Percentiles rank a stretch among this genome's conserved stretches.
Evolutionary conservation across 2,797 vertebrate genomes (phyloP).

Genomic region (Poeciliopsis paucimaculata): DNA sequence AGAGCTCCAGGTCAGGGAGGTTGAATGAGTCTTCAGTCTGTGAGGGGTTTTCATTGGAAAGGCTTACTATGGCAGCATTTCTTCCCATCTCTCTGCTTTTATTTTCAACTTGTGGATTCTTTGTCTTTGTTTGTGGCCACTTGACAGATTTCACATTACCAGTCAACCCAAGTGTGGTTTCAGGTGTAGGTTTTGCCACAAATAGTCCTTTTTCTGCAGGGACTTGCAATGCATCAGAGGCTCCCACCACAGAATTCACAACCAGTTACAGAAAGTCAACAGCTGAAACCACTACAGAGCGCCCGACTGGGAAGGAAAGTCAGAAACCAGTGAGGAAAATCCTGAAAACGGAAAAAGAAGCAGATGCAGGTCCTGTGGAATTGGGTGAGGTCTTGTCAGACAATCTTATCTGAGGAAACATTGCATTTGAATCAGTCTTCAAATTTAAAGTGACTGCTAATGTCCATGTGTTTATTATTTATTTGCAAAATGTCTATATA

Average conservation of each 20-base stretch:
- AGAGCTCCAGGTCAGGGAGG: slow-evolving; percentile 33
- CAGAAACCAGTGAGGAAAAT: slow-evolving; percentile 27
- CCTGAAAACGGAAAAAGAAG: slow-evolving; percentile 13
- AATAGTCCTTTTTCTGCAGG: slow-evolving; percentile 29
- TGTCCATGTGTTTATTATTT: not conserved
- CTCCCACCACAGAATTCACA: slow-evolving; percentile 22
- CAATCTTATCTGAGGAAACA: not conserved
- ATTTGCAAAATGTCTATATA: not conserved
- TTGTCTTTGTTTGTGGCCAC: not conserved
- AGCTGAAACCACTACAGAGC: slow-evolving; percentile 33
- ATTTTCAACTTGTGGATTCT: slow-evolving; percentile 15
- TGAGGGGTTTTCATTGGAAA: slow-evolving; percentile 12
- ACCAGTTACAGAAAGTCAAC: slow-evolving; percentile 29
- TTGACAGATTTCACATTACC: not conserved
- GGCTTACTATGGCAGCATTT: slow-evolving; percentile 47
- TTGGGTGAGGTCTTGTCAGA: slow-evolving; percentile 58
- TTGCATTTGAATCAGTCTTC: not conserved
- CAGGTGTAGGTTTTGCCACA: slow-evolving; percentile 2
- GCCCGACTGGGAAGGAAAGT: slow-evolving; percentile 33
- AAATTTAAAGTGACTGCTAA: not conserved
- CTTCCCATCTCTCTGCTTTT: slow-evolving; percentile 39
- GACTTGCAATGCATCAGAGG: slow-evolving; percentile 15
- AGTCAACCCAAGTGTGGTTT: not conserved
- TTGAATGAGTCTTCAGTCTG: slow-evolving; percentile 42
- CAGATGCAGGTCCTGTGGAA: slow-evolving; percentile 46